These are phyloP conservation scores for Etia nguti DNA, from an alignment of 2,113 vertebrate genomes.

Conservation along the genomic window DNA sequence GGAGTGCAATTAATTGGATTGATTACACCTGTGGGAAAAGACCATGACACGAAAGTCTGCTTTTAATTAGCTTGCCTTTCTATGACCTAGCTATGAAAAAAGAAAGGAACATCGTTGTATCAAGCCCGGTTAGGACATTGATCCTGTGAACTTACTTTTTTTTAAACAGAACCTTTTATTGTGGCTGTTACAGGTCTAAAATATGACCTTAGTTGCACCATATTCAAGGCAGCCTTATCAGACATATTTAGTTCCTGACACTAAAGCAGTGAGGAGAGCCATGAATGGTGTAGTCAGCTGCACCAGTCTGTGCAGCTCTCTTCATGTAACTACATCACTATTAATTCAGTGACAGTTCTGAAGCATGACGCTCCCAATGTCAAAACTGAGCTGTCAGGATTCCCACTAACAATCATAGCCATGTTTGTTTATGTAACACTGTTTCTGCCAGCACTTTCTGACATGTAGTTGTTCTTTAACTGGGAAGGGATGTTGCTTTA, in stretches of 20 bases:
- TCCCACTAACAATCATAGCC: not conserved
- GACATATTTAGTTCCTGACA: not conserved
- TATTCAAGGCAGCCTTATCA: not conserved
- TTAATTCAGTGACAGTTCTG: not conserved
- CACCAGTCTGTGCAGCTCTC: not conserved
- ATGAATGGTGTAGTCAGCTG: not conserved
- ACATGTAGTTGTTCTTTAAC: not conserved
- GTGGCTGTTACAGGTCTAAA: not conserved
- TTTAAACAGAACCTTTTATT: not conserved
- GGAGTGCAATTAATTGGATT: not conserved
- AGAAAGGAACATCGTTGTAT: not conserved
- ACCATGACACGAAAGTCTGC: not conserved
- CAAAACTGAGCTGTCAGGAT: not conserved
- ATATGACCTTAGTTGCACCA: not conserved
- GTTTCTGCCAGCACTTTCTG: not conserved
- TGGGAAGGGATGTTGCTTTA: not conserved
- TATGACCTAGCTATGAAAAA: not conserved
- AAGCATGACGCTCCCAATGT: not conserved
- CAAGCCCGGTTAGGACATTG: not conserved
- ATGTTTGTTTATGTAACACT: not conserved
- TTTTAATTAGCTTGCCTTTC: not conserved
- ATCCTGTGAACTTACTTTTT: not conserved
- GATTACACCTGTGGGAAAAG: not conserved
- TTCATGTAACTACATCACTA: not conserved
- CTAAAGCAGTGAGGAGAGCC: not conserved